Evolutionary conservation across 2,113 vertebrate species (phyloP).

Genomic region (Sorex fumeus): DNA sequence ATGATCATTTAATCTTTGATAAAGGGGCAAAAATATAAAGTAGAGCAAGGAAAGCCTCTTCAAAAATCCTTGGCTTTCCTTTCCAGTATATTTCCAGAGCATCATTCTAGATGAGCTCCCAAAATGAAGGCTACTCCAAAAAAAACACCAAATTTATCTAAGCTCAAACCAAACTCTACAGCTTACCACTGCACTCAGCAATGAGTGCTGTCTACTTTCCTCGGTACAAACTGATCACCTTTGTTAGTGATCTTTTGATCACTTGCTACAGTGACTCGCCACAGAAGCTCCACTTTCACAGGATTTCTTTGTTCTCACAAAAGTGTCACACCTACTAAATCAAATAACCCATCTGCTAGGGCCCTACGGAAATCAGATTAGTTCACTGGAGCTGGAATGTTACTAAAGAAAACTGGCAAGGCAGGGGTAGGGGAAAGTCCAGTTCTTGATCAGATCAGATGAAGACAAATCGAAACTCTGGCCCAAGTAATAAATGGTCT

Average conservation of each 20-base stretch:
- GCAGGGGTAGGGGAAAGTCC: neutral
- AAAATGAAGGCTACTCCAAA: neutral
- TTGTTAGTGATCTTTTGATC: neutral
- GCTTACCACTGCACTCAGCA: neutral
- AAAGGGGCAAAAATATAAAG: too few relatives aligned
- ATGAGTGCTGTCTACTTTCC: neutral
- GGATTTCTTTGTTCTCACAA: slow-evolving; percentile 23
- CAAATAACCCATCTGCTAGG: neutral
- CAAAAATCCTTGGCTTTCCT: neutral
- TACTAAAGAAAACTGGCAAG: neutral
- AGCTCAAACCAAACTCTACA: neutral
- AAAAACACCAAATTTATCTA: neutral
- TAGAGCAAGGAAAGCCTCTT: too few relatives aligned
- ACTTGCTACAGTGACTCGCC: neutral
- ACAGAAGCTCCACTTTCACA: slow-evolving; percentile 8
- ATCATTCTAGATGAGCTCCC: slow-evolving; percentile 45
- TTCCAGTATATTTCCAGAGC: slow-evolving; percentile 37
- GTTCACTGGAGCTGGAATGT: neutral
- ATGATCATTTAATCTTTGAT: too few relatives aligned
- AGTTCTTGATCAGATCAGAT: neutral
- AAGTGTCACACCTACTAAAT: neutral
- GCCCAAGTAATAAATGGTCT: neutral
- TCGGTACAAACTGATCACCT: neutral
- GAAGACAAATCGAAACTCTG: neutral
- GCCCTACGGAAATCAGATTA: neutral